Evolutionary conservation across 1,140 invertebrate species (phyloP).

Genomic region (Solen grandis): DNA sequence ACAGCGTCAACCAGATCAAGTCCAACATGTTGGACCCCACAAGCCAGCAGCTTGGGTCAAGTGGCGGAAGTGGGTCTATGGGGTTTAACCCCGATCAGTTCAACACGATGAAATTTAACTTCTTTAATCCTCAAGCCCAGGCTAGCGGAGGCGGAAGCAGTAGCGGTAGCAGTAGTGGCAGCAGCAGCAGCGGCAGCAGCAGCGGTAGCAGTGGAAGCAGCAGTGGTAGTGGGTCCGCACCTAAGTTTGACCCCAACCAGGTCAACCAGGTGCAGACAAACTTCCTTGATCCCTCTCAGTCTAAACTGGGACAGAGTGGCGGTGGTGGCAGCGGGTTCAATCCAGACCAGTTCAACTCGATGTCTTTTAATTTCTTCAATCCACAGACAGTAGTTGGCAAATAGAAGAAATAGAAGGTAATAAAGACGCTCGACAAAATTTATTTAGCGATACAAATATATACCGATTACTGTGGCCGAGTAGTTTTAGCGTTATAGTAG

Average conservation of each 20-base stretch:
- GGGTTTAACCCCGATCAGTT: constrained; percentile 59
- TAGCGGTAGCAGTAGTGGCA: constrained; percentile 11
- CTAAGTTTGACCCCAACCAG: constrained; percentile 31
- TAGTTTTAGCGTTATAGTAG: too few species aligned
- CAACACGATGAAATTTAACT: constrained; percentile 58
- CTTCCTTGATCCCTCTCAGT: constrained; percentile 33
- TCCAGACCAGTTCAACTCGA: constrained; percentile 25
- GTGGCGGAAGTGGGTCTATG: constrained; percentile 34
- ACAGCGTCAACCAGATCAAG: constrained; percentile 52
- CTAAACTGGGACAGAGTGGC: constrained; percentile 10
- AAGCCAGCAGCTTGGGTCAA: constrained; percentile 46
- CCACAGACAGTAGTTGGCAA: constrained; percentile 19
- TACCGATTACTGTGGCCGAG: too few species aligned
- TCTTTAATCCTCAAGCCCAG: constrained; percentile 57
- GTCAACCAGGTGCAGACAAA: constrained; percentile 33
- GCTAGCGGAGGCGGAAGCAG: constrained; percentile 9
- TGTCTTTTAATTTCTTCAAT: constrained; percentile 25
- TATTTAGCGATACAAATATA: too few species aligned
- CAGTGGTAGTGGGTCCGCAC: constrained; percentile 18
- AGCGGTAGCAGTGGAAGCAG: constrained; percentile 22
- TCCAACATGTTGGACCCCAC: constrained; percentile 57
- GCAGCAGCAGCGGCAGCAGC: constrained; percentile 17
- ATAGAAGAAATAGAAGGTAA: too few species aligned
- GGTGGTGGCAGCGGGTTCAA: constrained; percentile 21
- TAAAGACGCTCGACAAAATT: too few species aligned